These are phyloP conservation scores for Zoanthus gigantus DNA, from an alignment of 92 coral and sea anemone genomes.

Conservation along the genomic window DNA sequence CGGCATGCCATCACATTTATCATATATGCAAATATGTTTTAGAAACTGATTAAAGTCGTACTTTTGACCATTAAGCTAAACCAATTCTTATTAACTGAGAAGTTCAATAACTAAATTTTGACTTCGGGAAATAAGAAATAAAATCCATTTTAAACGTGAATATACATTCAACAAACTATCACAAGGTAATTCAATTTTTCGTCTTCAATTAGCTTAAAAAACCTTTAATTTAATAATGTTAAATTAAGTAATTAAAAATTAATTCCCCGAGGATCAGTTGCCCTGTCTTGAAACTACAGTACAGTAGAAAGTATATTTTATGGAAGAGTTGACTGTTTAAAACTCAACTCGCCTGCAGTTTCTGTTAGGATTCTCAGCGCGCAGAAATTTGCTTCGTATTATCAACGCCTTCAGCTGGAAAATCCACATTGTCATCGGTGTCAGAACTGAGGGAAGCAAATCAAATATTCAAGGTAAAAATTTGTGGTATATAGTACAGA, in stretches of 20 bases:
- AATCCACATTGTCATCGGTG: neutral
- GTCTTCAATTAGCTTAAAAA: neutral
- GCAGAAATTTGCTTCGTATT: neutral
- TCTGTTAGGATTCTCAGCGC: neutral
- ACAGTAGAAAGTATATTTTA: conserved; percentile 8
- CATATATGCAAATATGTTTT: neutral
- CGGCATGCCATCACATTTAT: neutral
- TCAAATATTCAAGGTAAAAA: neutral
- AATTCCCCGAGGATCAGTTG: conserved; percentile 38
- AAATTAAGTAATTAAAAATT: conserved; percentile 40
- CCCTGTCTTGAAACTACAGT: conserved; percentile 2
- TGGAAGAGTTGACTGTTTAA: conserved; percentile 8
- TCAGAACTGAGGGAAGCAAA: neutral
- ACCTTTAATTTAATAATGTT: conserved; percentile 22
- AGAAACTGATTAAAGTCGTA: neutral
- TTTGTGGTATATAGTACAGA: neutral
- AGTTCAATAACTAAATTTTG: neutral
- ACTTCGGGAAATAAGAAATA: neutral
- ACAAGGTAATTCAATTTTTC: neutral
- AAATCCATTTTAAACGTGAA: neutral
- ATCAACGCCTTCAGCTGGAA: neutral
- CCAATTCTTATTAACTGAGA: neutral
- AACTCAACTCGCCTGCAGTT: conserved; percentile 9
- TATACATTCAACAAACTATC: neutral
- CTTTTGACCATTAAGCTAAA: neutral